Evolutionary conservation across 2,113 vertebrate genomes (phyloP).

Genomic region (Oncorhynchus gorbuscha): DNA sequence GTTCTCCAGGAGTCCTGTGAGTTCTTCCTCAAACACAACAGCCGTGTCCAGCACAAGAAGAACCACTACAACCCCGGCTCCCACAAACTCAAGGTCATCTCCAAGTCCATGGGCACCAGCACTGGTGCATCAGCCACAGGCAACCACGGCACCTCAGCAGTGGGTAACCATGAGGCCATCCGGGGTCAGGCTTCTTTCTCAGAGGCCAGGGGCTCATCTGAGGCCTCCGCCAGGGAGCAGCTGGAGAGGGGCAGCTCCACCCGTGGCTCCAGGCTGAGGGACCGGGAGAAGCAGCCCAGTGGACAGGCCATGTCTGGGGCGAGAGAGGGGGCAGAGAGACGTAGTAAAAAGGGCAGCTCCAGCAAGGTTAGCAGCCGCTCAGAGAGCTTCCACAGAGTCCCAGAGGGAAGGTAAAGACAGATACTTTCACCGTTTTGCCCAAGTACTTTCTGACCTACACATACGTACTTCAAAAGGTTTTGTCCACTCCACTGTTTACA

Average conservation of each 20-base stretch:
- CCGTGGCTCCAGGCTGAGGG: constrained; percentile 57
- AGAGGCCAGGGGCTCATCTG: constrained; percentile 77
- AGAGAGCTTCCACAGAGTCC: constrained; percentile 69
- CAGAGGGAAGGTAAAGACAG: constrained; percentile 78
- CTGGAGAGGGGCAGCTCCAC: constrained; percentile 57
- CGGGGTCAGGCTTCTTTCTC: constrained; percentile 70
- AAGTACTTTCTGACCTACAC: not conserved
- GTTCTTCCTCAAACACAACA: constrained; percentile 96
- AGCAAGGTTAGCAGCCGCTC: constrained; percentile 75
- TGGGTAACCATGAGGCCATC: constrained; percentile 72
- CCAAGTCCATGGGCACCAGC: constrained; percentile 96
- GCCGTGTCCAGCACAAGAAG: constrained; percentile 90
- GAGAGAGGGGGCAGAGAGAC: constrained; percentile 68
- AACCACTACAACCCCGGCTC: constrained; percentile 88
- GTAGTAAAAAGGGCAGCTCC: constrained; percentile 67
- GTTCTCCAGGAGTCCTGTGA: constrained; percentile 97
- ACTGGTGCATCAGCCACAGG: constrained; percentile 72
- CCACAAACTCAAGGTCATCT: constrained; percentile 92
- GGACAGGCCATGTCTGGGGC: constrained; percentile 3
- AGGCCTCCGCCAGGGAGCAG: constrained; percentile 74
- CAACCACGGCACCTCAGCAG: constrained; percentile 70
- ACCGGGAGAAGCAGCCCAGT: constrained; percentile 40
- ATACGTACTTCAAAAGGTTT: not conserved
- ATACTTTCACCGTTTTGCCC: not conserved
- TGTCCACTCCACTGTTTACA: not conserved